Evolutionary conservation across 2,113 vertebrate genomes (phyloP), one percentile per base, ranked within the genome.

Genomic region (Anoplopoma fimbria): DNA sequence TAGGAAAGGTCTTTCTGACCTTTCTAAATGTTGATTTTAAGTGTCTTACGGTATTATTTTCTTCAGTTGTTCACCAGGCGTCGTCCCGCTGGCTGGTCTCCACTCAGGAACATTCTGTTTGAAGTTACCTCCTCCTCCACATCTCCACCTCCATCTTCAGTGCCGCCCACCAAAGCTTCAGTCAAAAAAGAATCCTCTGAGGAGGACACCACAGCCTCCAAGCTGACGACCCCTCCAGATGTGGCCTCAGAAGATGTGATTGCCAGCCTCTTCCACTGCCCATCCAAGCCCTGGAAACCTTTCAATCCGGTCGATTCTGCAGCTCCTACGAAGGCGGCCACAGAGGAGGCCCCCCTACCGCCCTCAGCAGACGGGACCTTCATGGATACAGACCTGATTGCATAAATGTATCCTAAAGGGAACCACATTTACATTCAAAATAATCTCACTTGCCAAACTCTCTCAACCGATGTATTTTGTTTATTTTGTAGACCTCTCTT

Each of bases 231-330:
- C 29, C 21, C 42, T 7, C 31, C 33, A 0, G 29, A 13, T 1
- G 21, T 1, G 6, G 21, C 49, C 6, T 2, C 60, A 4, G n/a
- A 33, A 0, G 4, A 61, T 38, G 62, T 1, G 2, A 65, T 49
- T 0, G 10, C 33, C 27, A 36, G 17, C 49, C 83, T 17, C 13
- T 91, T 95, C 27, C 95, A 92, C 84, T 99, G 98, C 87, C 98
- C 97, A 2, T 95, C 96, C 82, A 96, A 94, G 71, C 95, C 95
- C 70, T 98, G 97, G 98, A 97, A 97, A 87, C 53, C 74, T 19
- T 95, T 93, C 76, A 69, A 67, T 21, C 68, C 77, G 0, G 27
- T 21, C 51, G 0, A 21, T 2, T 8, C 36, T 2, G 25, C 79
- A 76, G 85, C 51, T 38, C 13, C 86, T 58, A 36, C 55, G 7